phyloP scores from a whole-genome alignment of 2,888 invertebrate species.

The Entomobrya multifasciata region DNA sequence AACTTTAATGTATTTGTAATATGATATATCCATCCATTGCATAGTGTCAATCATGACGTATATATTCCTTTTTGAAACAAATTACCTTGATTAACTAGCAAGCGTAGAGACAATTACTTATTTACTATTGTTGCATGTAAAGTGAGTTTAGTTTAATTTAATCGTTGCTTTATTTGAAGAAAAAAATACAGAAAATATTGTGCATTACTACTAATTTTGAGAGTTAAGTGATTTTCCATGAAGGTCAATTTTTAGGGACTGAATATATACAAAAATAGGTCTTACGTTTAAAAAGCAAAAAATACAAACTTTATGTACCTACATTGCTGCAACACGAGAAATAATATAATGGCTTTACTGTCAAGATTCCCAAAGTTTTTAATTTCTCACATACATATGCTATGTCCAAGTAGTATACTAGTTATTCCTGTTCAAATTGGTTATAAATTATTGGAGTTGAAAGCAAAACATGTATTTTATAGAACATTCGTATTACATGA shows the following conservation, averaged over 20 bases:
- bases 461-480: too few relatives aligned
- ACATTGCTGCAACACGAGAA: neutral
- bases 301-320: constrained; percentile 19
- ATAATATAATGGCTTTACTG: neutral
- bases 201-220: neutral
- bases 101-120: constrained; percentile 31
- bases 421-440: neutral
- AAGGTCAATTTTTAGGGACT: constrained; percentile 1
- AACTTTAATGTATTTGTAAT: constrained; percentile 12
- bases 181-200: neutral
- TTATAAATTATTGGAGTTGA: neutral
- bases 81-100: constrained; percentile 28
- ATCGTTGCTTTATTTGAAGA: neutral
- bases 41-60: constrained; percentile 42
- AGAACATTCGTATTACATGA: too few relatives aligned
- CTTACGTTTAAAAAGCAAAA: neutral
- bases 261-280: neutral
- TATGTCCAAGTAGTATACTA: neutral
- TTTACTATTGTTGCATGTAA: neutral
- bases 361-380: too few relatives aligned
- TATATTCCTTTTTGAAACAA: constrained; percentile 38
- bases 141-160: neutral
- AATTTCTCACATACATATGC: neutral
- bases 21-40: constrained; percentile 32
- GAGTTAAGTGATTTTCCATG: neutral